A percentile compares a stretch with the other conserved stretches of the same genome.
Conservation (phyloP, 2,888 invertebrate genomes). For the Dione vanillae region DNA sequence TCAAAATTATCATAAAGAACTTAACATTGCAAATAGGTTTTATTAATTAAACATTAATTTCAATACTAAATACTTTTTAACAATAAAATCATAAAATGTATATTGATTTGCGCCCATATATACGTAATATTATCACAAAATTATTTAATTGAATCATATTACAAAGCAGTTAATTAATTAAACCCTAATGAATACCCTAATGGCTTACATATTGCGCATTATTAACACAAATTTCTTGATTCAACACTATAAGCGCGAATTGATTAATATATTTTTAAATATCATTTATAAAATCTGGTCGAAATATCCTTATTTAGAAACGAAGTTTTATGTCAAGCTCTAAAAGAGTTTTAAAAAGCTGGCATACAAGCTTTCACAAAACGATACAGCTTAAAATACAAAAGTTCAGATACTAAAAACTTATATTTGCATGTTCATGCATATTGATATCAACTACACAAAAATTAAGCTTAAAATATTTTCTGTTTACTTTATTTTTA, state of each 20-base stretch:
- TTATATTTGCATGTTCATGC: slow-evolving; percentile 30
- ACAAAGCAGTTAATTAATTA: neutral
- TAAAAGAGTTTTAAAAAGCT: slow-evolving; percentile 12
- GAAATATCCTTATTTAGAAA: neutral
- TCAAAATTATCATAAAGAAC: no score
- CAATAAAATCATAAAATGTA: no score
- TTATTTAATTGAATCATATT: slow-evolving; percentile 9
- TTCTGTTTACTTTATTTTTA: neutral
- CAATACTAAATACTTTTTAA: no score
- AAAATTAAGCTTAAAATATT: slow-evolving; percentile 10
- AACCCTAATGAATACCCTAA: slow-evolving; percentile 1
- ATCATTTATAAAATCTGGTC: neutral
- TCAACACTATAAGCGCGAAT: neutral
- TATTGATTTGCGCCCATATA: no score
- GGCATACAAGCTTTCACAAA: slow-evolving; percentile 10
- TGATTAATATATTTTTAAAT: neutral
- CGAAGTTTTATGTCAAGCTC: slow-evolving; percentile 1
- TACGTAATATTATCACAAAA: neutral
- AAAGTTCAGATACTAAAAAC: slow-evolving; percentile 14
- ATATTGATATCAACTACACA: slow-evolving; percentile 26
- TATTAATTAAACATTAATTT: no score
- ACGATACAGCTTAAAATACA: slow-evolving; percentile 11
- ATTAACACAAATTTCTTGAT: neutral
- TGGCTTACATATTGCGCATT: neutral
- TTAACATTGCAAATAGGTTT: no score